phyloP scores from a whole-genome alignment of 2,113 vertebrate genomes.

The Ellobius talpinus region DNA sequence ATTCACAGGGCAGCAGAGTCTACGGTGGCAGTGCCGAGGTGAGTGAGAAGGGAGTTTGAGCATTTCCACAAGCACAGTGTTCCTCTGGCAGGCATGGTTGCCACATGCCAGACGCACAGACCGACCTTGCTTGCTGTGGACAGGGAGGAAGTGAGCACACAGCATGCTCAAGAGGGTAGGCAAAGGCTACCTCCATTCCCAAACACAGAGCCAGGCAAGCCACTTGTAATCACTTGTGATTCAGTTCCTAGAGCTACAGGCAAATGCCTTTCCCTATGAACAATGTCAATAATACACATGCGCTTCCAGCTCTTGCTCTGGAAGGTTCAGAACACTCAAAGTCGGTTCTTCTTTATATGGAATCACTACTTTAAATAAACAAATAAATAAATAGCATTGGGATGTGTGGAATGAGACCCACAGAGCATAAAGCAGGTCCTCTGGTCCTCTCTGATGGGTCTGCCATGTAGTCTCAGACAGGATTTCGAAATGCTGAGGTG shows the following conservation, averaged over 20 bases:
- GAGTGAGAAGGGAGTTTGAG: background rate
- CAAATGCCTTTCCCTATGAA: background rate
- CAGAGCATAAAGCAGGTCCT: background rate
- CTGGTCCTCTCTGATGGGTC: background rate
- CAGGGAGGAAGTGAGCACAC: background rate
- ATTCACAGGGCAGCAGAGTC: background rate
- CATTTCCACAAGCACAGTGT: background rate
- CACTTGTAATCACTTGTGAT: background rate
- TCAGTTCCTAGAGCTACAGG: accelerated
- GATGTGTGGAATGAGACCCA: background rate
- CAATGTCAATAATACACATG: accelerated
- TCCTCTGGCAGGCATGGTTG: accelerated
- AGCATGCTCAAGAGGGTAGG: background rate
- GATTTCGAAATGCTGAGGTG: background rate
- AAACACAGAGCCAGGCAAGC: background rate
- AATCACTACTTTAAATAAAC: background rate
- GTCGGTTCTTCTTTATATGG: background rate
- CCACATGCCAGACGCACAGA: background rate
- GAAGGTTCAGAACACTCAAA: background rate
- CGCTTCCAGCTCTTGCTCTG: accelerated
- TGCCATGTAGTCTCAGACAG: background rate
- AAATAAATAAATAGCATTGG: background rate
- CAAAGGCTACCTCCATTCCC: background rate
- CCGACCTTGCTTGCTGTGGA: background rate
- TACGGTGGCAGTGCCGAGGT: background rate